Evolutionary conservation across 2,113 vertebrate species (phyloP), one percentile per base, ranked within the genome.

Genomic region (Eudyptes chrysolophus): DNA sequence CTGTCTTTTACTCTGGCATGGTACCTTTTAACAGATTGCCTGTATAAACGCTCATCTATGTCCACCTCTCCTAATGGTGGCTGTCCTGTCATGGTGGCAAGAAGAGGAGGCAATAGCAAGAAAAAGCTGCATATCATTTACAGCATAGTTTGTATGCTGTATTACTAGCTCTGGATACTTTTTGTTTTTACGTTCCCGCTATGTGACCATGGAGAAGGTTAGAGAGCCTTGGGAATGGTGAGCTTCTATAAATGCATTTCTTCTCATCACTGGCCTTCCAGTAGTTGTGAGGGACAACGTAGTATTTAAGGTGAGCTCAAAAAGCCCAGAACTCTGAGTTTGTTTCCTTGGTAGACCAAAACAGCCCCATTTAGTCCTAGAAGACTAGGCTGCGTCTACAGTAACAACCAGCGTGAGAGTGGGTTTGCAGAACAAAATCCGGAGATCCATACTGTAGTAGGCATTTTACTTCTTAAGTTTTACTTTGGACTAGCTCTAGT

Each of bases 1-100:
- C 97, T 95, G 94, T 97, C 96, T 98, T 96, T 75, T 89, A 49
- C 87, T 95, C 77, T 93, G 81, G 87, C 60, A 61, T 57, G 70
- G 42, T 95, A 89, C 84, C 62, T 97, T 97, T 72, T 91, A 97
- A 95, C 80, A 94, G 89, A 77, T 90, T 92, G 54, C 36, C 54
- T 84, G 54, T 70, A 15, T 48, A 48, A 48, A 83, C 8, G 15
- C 69, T 90, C 8, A 2, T 2, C 20, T 46, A 10, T 46, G 81
- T 60, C 69, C 77, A 32, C 66, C 58, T 95, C 52, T 78, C 21
- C 34, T 82, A 55, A 36, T 21, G 46, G 62, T 88, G 64, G 30
- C 5, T 80, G 55, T 65, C 58, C 80, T 81, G 78, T 42, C 65
- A 20, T 48, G 29, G 38, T 86, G 17, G 66, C n/a, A 84, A 87